Conservation (phyloP, 2,888 invertebrate species). For the Andrena trimmerana region DNA sequence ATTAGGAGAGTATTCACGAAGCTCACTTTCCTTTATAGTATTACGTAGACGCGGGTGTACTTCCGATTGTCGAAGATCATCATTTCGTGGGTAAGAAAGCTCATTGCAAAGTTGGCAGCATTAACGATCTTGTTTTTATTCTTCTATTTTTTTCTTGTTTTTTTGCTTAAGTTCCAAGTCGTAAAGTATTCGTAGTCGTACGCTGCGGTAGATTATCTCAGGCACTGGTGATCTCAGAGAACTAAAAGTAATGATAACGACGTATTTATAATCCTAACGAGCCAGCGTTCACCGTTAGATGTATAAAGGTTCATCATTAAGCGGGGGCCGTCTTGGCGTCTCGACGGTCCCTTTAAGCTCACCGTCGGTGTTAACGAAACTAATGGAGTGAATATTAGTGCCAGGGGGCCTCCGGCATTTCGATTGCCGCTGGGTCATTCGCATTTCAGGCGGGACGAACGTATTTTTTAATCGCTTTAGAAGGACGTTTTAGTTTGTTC, state of each 20-base stretch:
- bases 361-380: slow-evolving; percentile 18
- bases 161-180: slow-evolving; percentile 35
- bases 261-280: slow-evolving; percentile 69
- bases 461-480: slow-evolving; percentile 65
- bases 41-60: slow-evolving; percentile 51
- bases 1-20: slow-evolving; percentile 77
- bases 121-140: slow-evolving; percentile 40
- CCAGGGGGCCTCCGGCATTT: slow-evolving; percentile 18
- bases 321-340: slow-evolving; percentile 37
- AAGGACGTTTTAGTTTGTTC: slow-evolving; percentile 39
- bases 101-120: slow-evolving; percentile 47
- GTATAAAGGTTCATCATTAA: slow-evolving; percentile 44
- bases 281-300: slow-evolving; percentile 62
- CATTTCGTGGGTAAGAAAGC: slow-evolving; percentile 9
- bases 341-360: slow-evolving; percentile 27
- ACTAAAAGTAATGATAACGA: slow-evolving; percentile 62
- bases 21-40: slow-evolving; percentile 62
- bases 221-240: slow-evolving; percentile 78
- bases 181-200: slow-evolving; percentile 55
- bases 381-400: slow-evolving; percentile 36
- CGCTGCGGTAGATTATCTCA: slow-evolving; percentile 70
- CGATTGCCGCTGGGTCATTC: slow-evolving; percentile 31
- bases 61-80: slow-evolving; percentile 8
- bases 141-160: background rate
- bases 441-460: slow-evolving; percentile 47